Evolutionary conservation across 2,888 invertebrate species (phyloP).

Genomic region (Sphecodes monilicornis): DNA sequence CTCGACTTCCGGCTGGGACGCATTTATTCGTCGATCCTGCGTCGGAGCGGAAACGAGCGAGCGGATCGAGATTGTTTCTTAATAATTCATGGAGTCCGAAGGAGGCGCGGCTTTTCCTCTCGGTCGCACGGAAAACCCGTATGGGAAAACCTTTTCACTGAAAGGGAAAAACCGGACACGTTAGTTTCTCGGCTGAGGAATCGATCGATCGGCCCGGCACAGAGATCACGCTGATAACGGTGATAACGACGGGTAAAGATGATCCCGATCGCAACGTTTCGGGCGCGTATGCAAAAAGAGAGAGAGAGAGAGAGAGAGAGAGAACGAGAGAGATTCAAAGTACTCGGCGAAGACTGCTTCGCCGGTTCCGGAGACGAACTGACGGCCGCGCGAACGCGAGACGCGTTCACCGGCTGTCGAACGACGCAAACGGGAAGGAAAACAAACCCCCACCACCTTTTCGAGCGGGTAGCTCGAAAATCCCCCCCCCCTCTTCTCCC

Average conservation of each 20-base stretch:
- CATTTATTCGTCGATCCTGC: constrained; percentile 5
- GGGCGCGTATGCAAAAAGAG: background rate
- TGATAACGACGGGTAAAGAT: no score
- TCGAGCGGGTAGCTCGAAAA: background rate
- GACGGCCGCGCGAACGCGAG: background rate
- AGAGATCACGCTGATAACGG: background rate
- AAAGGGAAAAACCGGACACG: background rate
- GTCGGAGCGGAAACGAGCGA: background rate
- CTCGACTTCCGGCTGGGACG: background rate
- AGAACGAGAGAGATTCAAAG: background rate
- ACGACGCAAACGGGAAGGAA: constrained; percentile 24
- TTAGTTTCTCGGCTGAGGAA: background rate
- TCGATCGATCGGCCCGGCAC: background rate
- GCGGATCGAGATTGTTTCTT: background rate
- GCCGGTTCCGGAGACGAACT: constrained; percentile 24
- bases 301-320: background rate
- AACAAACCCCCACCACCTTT: constrained; percentile 36
- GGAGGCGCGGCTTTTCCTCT: background rate
- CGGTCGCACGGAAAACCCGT: background rate
- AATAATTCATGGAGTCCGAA: background rate
- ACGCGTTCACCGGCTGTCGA: constrained; percentile 32
- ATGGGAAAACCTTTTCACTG: background rate
- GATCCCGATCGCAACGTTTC: background rate
- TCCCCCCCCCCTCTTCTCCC: background rate
- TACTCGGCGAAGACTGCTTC: constrained; percentile 10